These are phyloP conservation scores for Acleris literana DNA, from an alignment of 2,888 invertebrate species.

Conservation along the genomic window DNA sequence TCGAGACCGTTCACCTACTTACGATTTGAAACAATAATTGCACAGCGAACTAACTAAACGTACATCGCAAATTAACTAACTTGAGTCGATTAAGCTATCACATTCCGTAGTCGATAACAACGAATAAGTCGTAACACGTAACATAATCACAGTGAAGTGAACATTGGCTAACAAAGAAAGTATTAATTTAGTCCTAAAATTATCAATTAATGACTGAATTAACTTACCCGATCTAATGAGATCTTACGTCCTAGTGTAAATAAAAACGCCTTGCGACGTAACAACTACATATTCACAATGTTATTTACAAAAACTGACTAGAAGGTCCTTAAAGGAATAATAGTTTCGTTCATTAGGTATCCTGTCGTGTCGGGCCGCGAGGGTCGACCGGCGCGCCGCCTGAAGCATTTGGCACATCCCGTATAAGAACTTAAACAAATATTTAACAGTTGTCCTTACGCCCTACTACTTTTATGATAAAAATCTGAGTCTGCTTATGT, in stretches of 20 bases:
- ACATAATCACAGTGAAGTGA: conserved; percentile 82
- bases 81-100: conserved; percentile 76
- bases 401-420: conserved; percentile 81
- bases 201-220: conserved; percentile 81
- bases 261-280: conserved; percentile 76
- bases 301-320: conserved; percentile 82
- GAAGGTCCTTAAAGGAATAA: conserved; percentile 75
- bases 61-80: conserved; percentile 71
- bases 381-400: conserved; percentile 51
- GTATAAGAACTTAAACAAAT: conserved; percentile 67
- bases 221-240: conserved; percentile 82
- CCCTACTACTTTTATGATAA: conserved; percentile 60
- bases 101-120: conserved; percentile 75
- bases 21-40: conserved; percentile 60
- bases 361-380: conserved; percentile 57
- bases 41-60: conserved; percentile 63
- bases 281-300: conserved; percentile 80
- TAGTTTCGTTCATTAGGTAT: conserved; percentile 63
- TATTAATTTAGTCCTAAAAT: conserved; percentile 75
- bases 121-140: conserved; percentile 77
- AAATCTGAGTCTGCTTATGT: conserved; percentile 53
- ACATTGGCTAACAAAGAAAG: conserved; percentile 83
- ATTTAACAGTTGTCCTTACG: conserved; percentile 61
- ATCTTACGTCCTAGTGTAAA: conserved; percentile 80
- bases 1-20: conserved; percentile 28